These are phyloP conservation scores for Hetaerina titia DNA, from an alignment of 2,888 invertebrate genomes.

Conservation along the genomic window DNA sequence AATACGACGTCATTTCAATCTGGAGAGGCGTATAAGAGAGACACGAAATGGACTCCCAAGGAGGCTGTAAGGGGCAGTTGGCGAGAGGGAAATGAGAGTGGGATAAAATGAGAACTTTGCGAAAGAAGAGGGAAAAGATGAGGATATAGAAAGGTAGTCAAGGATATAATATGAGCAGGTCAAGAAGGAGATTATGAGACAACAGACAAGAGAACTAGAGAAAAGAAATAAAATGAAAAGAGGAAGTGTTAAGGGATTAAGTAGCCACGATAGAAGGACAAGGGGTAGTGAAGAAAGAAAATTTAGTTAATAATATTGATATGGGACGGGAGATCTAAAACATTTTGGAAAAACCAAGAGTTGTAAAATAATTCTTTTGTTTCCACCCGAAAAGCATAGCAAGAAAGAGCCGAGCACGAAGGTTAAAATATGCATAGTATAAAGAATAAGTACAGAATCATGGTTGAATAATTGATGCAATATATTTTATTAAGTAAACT, in stretches of 20 bases:
- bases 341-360: background rate
- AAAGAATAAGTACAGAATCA: too few species aligned
- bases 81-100: background rate
- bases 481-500: too few species aligned
- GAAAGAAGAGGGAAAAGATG: background rate
- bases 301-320: background rate
- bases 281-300: background rate
- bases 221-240: background rate
- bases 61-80: background rate
- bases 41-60: conserved; percentile 29
- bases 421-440: too few species aligned
- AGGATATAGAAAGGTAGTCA: background rate
- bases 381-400: too few species aligned
- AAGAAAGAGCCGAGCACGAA: too few species aligned
- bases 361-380: background rate
- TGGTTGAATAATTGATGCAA: too few species aligned
- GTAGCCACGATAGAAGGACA: background rate
- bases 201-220: background rate
- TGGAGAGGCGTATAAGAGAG: background rate
- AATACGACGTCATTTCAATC: conserved; percentile 54
- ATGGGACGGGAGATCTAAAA: background rate
- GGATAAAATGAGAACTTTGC: background rate
- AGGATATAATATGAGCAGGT: background rate
- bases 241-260: background rate
- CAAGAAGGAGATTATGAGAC: background rate